Percentiles rank a stretch among this genome's conserved stretches.
These are phyloP conservation scores for Cryptocheilus praepositus DNA, from an alignment of 2,888 invertebrate species.

Conservation along the genomic window DNA sequence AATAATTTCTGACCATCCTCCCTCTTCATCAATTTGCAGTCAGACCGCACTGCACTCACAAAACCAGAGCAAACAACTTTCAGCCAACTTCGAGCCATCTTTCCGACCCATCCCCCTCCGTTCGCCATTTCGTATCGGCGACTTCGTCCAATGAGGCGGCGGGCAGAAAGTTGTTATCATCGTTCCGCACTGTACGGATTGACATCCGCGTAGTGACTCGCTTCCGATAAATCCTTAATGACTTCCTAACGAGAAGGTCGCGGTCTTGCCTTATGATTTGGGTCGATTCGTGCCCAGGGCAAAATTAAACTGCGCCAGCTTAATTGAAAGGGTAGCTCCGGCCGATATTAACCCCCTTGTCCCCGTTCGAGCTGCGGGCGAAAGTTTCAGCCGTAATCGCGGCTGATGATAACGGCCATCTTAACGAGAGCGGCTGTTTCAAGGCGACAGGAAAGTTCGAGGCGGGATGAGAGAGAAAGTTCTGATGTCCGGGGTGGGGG, in stretches of 20 bases:
- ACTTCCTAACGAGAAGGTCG: constrained; percentile 44
- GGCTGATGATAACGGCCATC: constrained; percentile 35
- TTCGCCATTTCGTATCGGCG: too few species aligned
- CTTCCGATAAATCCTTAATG: constrained; percentile 33
- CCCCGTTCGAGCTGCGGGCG: constrained; percentile 8
- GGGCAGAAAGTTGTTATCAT: constrained; percentile 25
- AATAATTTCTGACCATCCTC: too few species aligned
- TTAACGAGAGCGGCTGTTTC: constrained; percentile 16
- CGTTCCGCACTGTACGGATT: neutral
- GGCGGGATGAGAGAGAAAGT: neutral
- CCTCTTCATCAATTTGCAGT: too few species aligned
- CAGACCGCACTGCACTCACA: too few species aligned
- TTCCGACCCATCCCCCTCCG: too few species aligned
- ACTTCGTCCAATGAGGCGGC: neutral
- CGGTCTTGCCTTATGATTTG: constrained; percentile 50
- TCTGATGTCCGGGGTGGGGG: too few species aligned
- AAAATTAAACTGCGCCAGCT: constrained; percentile 49
- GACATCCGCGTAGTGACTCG: constrained; percentile 12
- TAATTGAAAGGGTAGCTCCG: constrained; percentile 54
- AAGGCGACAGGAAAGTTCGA: constrained; percentile 15
- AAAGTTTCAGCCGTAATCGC: constrained; percentile 41
- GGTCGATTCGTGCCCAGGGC: constrained; percentile 56
- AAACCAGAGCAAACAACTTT: too few species aligned
- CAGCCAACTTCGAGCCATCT: too few species aligned
- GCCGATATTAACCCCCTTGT: constrained; percentile 28